A percentile compares a stretch with the other conserved stretches of the same genome.
phyloP scores from a whole-genome alignment of 1,140 invertebrate genomes.

The Whitmania pigra region DNA sequence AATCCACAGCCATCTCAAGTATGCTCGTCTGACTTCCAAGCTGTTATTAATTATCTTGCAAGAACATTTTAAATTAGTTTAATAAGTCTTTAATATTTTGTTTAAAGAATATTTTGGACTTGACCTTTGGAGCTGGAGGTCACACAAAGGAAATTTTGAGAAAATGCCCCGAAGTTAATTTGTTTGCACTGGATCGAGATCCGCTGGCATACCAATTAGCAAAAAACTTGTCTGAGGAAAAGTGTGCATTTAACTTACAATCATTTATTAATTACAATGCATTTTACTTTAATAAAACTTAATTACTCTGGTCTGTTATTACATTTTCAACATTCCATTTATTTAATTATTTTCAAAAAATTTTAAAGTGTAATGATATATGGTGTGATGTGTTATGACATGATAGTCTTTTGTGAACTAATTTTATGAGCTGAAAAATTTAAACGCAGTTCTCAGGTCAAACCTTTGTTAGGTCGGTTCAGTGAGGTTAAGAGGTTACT shows the following conservation, averaged over 20 bases:
- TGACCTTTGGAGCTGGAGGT: constrained; percentile 84
- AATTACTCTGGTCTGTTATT: constrained; percentile 6
- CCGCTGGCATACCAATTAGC: constrained; percentile 60
- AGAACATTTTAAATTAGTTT: constrained; percentile 11
- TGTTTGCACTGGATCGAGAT: constrained; percentile 79
- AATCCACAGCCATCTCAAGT: constrained; percentile 23
- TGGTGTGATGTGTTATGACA: background rate
- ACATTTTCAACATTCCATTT: background rate
- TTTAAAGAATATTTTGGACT: constrained; percentile 35
- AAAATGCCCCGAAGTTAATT: constrained; percentile 44
- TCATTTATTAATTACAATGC: background rate
- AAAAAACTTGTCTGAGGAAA: constrained; percentile 28
- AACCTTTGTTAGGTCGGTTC: constrained; percentile 69
- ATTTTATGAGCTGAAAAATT: too few relatives aligned
- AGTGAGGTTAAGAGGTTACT: constrained; percentile 67
- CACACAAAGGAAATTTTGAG: constrained; percentile 58
- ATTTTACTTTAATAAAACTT: background rate
- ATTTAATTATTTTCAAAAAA: constrained; percentile 7
- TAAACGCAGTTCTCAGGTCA: constrained; percentile 44
- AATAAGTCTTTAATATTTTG: background rate
- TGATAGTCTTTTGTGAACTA: background rate
- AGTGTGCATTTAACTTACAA: constrained; percentile 17
- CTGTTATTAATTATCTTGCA: background rate
- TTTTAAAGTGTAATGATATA: too few relatives aligned
- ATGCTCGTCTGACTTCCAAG: constrained; percentile 11